Conservation (phyloP, 2,888 invertebrate species). For the Lagria hirta region DNA sequence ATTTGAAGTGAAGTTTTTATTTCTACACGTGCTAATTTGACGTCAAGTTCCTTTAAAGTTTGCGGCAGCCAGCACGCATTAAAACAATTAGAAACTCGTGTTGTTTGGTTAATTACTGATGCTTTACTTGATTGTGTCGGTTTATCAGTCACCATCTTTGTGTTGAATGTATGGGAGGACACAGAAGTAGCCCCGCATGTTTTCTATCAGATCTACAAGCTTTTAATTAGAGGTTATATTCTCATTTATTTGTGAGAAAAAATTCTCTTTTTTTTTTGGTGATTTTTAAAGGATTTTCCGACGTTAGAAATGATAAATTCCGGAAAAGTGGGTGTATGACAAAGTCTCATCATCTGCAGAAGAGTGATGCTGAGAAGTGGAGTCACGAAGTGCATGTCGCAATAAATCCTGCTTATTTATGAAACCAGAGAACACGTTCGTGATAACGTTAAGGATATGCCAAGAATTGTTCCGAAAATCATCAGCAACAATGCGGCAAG, state of each 20-base stretch:
- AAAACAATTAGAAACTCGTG: conserved; percentile 49
- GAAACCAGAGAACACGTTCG: conserved; percentile 48
- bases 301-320: conserved; percentile 43
- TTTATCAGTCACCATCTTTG: conserved; percentile 47
- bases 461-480: conserved; percentile 37
- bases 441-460: conserved; percentile 41
- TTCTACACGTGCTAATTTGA: conserved; percentile 16
- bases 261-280: conserved; percentile 7
- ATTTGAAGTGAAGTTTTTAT: too few species aligned
- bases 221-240: conserved; percentile 27
- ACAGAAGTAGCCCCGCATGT: conserved; percentile 19
- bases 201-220: conserved; percentile 21
- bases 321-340: conserved; percentile 45
- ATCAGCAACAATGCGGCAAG: conserved; percentile 30
- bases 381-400: conserved; percentile 53
- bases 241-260: conserved; percentile 8
- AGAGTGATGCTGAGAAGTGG: conserved; percentile 43
- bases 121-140: conserved; percentile 45
- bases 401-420: conserved; percentile 54
- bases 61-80: conserved; percentile 40
- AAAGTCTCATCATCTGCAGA: conserved; percentile 48
- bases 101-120: conserved; percentile 49
- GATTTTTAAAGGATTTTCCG: conserved; percentile 10
- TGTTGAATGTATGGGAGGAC: conserved; percentile 31
- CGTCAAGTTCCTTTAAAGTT: conserved; percentile 18